Evolutionary conservation across 2,888 invertebrate species (phyloP).

Genomic region (Eilema caniola): DNA sequence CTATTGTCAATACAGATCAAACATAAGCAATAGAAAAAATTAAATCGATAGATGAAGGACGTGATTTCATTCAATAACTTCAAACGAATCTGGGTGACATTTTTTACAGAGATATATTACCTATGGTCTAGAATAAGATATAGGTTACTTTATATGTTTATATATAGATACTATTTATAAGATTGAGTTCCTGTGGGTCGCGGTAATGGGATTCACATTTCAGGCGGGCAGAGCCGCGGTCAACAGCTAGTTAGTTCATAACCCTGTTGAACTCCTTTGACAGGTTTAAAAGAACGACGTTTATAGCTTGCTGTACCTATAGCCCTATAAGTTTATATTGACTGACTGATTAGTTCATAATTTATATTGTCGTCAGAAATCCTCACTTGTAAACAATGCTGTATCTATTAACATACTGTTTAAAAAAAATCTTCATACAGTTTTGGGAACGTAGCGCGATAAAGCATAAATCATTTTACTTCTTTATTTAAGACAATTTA

Average conservation of each 20-base stretch:
- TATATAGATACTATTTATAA: no score
- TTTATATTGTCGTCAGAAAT: not conserved
- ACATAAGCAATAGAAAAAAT: no score
- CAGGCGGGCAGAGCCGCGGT: not conserved
- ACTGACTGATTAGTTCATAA: not conserved
- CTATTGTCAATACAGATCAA: no score
- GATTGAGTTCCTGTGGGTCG: no score
- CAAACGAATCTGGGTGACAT: no score
- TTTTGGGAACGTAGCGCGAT: not conserved
- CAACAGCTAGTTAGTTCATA: not conserved
- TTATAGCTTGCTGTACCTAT: not conserved
- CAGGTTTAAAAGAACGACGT: not conserved
- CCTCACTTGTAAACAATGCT: slow-evolving; percentile 3
- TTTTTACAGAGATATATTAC: no score
- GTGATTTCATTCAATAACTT: no score
- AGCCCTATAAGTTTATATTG: no score
- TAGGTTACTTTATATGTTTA: no score
- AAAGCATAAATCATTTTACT: not conserved
- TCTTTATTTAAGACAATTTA: not conserved
- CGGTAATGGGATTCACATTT: not conserved
- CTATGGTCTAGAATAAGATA: not conserved
- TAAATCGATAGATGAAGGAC: no score
- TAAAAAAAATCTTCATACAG: not conserved
- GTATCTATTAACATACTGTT: not conserved
- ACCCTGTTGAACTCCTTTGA: no score